Percentiles rank a stretch among this genome's conserved stretches.
Evolutionary conservation across 2,888 invertebrate genomes (phyloP).

Genomic region (Tachina lurida): DNA sequence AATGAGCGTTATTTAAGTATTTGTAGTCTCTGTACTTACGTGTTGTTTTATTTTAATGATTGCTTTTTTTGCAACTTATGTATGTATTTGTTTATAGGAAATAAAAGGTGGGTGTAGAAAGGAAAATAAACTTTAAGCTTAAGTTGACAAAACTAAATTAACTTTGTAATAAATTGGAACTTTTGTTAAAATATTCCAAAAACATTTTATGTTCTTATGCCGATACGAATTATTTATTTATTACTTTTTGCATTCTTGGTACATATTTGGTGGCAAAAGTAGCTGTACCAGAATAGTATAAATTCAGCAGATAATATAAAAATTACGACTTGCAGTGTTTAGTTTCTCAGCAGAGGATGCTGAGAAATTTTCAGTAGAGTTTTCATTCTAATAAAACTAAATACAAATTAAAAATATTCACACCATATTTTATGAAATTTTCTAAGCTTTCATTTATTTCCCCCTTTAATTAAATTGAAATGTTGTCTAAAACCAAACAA

Average conservation of each 20-base stretch:
- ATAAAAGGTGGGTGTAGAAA: not conserved
- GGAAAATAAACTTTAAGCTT: conserved; percentile 31
- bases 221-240: not conserved
- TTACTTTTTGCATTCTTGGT: not conserved
- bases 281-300: not conserved
- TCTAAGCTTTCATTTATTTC: not conserved
- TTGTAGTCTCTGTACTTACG: conserved; percentile 9
- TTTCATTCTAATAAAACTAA: no score
- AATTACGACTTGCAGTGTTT: not conserved
- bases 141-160: conserved; percentile 14
- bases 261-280: not conserved
- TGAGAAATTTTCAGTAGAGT: no score
- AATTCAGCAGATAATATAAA: not conserved
- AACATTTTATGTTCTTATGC: not conserved
- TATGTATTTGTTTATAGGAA: not conserved
- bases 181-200: not conserved
- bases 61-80: not conserved
- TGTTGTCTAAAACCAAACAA: not conserved
- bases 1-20: not conserved
- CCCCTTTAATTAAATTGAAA: not conserved
- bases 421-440: not conserved
- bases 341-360: no score
- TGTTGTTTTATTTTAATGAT: conserved; percentile 47
- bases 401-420: no score
- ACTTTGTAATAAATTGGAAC: not conserved